phyloP scores from a whole-genome alignment of 2,113 vertebrate species.

The Tetrao urogallus region DNA sequence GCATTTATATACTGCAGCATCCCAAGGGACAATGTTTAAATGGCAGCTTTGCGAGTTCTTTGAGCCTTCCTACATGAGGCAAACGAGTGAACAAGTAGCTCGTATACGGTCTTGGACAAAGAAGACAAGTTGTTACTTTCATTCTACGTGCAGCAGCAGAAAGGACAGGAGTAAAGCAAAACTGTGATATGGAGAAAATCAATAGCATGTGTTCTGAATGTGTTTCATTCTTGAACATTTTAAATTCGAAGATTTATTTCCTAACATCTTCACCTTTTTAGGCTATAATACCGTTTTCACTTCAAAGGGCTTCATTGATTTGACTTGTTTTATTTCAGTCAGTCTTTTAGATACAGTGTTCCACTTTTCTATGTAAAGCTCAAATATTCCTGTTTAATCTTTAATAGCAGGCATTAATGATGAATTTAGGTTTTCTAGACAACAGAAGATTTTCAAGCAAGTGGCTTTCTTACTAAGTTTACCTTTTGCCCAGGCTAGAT shows the following conservation, averaged over 20 bases:
- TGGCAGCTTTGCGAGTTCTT: neutral
- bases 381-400: neutral
- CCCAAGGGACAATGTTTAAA: neutral
- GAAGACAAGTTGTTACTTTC: neutral
- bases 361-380: constrained; percentile 5
- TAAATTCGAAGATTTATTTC: neutral
- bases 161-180: neutral
- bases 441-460: neutral
- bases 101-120: neutral
- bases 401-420: neutral
- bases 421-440: neutral
- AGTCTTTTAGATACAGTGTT: constrained; percentile 6
- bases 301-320: neutral
- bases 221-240: neutral
- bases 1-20: neutral
- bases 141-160: neutral
- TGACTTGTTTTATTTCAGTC: neutral
- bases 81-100: neutral
- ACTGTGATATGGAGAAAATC: neutral
- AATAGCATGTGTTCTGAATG: neutral
- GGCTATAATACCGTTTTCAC: neutral
- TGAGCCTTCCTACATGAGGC: neutral
- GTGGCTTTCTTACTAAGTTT: constrained; percentile 11
- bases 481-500: constrained; percentile 1
- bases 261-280: neutral